These are phyloP conservation scores for Sphenopsis melanotis DNA, from an alignment of 2,797 vertebrate species.

Conservation along the genomic window DNA sequence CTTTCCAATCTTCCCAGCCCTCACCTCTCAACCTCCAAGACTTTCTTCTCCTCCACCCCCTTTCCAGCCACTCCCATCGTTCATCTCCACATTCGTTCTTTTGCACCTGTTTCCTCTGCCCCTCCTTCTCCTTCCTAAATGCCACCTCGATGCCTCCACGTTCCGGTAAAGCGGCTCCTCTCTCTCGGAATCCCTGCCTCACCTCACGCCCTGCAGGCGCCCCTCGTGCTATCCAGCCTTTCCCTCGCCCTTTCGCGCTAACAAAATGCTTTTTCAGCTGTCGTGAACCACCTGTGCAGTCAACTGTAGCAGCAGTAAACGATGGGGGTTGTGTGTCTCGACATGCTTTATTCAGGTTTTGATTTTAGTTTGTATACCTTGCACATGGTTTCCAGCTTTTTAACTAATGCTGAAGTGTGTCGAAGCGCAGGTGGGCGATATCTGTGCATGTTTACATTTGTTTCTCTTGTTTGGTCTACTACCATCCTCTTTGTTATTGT, in stretches of 20 bases:
- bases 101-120: background rate
- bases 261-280: background rate
- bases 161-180: background rate
- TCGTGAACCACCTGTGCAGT: background rate
- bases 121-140: background rate
- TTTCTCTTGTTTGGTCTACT: background rate
- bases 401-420: background rate
- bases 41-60: background rate
- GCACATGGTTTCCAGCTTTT: rapidly evolving
- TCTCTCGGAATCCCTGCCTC: no score
- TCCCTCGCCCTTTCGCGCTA: background rate
- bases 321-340: background rate
- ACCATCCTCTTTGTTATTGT: background rate
- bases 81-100: background rate
- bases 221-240: background rate
- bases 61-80: background rate
- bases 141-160: background rate
- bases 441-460: background rate
- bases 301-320: background rate
- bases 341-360: background rate
- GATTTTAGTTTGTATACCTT: background rate
- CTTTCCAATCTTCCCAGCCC: no score
- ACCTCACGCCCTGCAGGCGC: background rate
- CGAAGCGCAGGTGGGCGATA: rapidly evolving
- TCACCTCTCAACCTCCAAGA: rapidly evolving